phyloP scores from a whole-genome alignment of 1,140 invertebrate species.

The Drosophila littoralis region DNA sequence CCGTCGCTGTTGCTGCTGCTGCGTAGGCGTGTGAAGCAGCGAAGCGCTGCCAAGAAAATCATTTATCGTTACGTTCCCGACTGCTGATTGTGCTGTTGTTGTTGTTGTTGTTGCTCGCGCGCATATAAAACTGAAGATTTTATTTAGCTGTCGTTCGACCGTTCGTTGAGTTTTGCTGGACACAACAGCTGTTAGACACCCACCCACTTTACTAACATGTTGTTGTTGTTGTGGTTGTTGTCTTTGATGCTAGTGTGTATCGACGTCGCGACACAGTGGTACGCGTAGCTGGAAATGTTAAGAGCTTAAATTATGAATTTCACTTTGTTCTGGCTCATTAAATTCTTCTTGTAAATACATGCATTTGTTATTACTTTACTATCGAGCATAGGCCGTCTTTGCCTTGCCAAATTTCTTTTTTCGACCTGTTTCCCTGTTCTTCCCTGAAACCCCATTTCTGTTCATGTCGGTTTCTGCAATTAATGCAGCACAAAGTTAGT shows the following conservation, averaged over 20 bases:
- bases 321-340: too few relatives aligned
- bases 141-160: constrained; percentile 51
- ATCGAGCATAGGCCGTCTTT: too few relatives aligned
- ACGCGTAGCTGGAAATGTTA: not conserved
- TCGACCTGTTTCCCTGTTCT: too few relatives aligned
- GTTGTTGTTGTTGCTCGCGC: constrained; percentile 55
- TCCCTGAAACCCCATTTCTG: too few relatives aligned
- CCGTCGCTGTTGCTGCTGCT: constrained; percentile 8
- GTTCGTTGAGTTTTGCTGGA: constrained; percentile 39
- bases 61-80: constrained; percentile 33
- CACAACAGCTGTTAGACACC: constrained; percentile 62
- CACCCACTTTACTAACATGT: constrained; percentile 61
- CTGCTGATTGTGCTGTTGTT: constrained; percentile 15
- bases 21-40: constrained; percentile 65
- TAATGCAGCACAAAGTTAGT: too few relatives aligned
- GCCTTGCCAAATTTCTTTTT: too few relatives aligned
- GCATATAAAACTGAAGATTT: constrained; percentile 75
- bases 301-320: too few relatives aligned
- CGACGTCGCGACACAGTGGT: constrained; percentile 24
- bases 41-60: constrained; percentile 55
- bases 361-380: too few relatives aligned
- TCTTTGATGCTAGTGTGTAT: constrained; percentile 15
- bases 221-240: constrained; percentile 43
- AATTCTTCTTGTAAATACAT: too few relatives aligned
- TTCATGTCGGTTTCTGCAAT: too few relatives aligned